Percentiles rank a stretch among this genome's conserved stretches.
Evolutionary conservation across 2,797 vertebrate genomes (phyloP).

Genomic region (Phylloscopus collybita): DNA sequence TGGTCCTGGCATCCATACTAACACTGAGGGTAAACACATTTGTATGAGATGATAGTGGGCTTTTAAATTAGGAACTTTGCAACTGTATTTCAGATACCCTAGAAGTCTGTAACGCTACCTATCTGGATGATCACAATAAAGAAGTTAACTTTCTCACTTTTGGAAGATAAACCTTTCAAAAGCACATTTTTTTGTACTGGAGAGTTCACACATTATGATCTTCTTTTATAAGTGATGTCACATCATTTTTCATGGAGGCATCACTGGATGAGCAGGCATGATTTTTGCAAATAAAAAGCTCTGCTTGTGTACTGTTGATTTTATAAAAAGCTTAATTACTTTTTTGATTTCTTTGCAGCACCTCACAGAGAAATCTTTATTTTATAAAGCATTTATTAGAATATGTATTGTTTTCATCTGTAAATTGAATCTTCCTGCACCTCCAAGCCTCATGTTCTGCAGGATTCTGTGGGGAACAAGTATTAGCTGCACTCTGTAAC

Average conservation of each 20-base stretch:
- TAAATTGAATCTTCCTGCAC: neutral
- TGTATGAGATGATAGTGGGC: neutral
- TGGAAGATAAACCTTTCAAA: neutral
- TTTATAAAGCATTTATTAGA: neutral
- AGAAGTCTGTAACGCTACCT: neutral
- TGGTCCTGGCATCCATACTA: neutral
- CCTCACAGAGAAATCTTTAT: neutral
- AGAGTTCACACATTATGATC: neutral
- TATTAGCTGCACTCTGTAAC: neutral
- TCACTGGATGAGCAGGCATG: neutral
- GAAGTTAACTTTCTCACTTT: neutral
- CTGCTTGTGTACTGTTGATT: neutral
- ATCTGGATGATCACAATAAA: neutral
- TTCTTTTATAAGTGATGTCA: neutral
- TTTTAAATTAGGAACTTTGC: neutral
- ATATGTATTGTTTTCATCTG: neutral
- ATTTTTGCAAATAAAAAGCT: neutral
- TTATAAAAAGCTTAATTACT: neutral
- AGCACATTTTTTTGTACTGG: neutral
- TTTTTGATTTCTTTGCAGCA: neutral
- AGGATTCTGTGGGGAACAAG: neutral
- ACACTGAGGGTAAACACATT: neutral
- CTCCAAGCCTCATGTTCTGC: neutral
- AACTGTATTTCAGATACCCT: neutral
- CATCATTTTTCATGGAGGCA: neutral